Conservation (phyloP, 2,797 vertebrate genomes). For the Aselliscus stoliczkanus region DNA sequence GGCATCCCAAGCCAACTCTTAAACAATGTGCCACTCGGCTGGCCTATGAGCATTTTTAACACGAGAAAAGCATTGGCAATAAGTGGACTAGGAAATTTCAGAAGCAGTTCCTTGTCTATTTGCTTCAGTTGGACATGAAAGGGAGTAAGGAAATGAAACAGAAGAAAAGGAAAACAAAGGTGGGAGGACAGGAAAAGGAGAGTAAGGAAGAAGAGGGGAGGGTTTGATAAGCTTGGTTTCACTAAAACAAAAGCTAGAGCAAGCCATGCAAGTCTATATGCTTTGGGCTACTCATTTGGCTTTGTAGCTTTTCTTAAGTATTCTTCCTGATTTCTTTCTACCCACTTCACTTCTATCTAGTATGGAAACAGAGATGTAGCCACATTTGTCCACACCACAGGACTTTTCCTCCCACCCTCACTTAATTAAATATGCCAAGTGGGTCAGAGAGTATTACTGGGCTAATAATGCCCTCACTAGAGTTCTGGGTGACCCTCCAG, state of each 20-base stretch:
- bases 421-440: background rate
- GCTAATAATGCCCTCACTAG: background rate
- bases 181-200: background rate
- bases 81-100: background rate
- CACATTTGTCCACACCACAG: background rate
- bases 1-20: too few relatives aligned
- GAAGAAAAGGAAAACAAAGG: background rate
- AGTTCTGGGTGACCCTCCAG: background rate
- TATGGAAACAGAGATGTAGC: background rate
- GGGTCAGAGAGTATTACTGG: background rate
- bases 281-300: background rate
- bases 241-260: background rate
- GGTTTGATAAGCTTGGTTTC: background rate
- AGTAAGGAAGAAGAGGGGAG: background rate
- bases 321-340: background rate
- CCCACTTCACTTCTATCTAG: background rate
- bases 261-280: background rate
- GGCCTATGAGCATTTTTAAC: background rate
- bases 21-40: too few relatives aligned
- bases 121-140: background rate
- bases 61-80: background rate
- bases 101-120: background rate
- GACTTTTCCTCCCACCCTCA: background rate
- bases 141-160: background rate
- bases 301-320: background rate